Conservation (phyloP, 2,113 vertebrate genomes). For the Ceuthmochares aereus region DNA sequence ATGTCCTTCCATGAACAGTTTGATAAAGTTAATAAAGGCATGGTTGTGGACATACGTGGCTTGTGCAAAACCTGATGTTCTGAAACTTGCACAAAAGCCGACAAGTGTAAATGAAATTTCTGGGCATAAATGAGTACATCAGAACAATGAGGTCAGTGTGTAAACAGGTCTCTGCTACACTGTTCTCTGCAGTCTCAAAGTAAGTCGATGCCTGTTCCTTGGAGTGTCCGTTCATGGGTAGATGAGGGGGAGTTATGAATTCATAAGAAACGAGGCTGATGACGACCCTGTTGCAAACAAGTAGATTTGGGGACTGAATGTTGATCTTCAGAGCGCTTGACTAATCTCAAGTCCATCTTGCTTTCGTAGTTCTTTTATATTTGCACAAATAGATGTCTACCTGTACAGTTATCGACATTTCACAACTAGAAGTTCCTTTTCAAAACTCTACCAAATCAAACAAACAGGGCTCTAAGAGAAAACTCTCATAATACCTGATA, state of each 20-base stretch:
- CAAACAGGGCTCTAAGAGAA: neutral
- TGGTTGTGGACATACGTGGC: neutral
- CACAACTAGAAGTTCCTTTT: neutral
- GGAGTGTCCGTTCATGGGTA: too few species aligned
- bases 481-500: neutral
- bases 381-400: neutral
- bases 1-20: neutral
- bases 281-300: neutral
- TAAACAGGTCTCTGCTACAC: neutral
- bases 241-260: neutral
- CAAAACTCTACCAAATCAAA: neutral
- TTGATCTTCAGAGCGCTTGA: neutral
- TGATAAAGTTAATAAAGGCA: neutral
- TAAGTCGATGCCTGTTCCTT: neutral
- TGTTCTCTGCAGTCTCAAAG: neutral
- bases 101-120: neutral
- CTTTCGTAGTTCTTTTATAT: neutral
- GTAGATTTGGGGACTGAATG: neutral
- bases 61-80: neutral
- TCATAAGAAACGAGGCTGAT: neutral
- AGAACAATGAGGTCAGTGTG: neutral
- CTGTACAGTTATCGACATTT: fast-evolving
- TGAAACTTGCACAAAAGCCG: neutral
- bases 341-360: neutral
- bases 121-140: neutral